Evolutionary conservation across 2,797 vertebrate species (phyloP), one percentile per base, ranked within the genome.

Genomic region (Tauraco hartlaubi): DNA sequence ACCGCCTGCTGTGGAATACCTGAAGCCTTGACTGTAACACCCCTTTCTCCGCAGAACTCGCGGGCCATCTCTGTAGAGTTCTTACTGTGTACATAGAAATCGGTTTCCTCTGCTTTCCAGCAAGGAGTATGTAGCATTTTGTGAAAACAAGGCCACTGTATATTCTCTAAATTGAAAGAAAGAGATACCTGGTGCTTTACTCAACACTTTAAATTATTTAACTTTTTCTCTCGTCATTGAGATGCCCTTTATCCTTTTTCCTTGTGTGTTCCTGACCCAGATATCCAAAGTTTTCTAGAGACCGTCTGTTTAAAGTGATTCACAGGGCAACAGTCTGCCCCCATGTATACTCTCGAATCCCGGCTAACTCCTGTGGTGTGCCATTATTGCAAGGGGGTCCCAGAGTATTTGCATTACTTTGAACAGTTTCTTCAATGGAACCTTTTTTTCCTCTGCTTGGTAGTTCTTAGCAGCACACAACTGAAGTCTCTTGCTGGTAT

Each of bases 1-100:
- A 93, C 95, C 93, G 93, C 95, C 92, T 97, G 94, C 94, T 95
- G 94, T 95, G 96, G 96, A 93, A 96, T 96, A 95, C 96, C 94
- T 55, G 88, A 97, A 96, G 96, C 95, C 96, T 97, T 96, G 95
- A 96, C 95, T 95, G 90, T 96, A 95, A 93, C 95, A 92, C 48
- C 51, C 91, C 49, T 82, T 73, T 72, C 71, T 91, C 72, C 12
- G 25, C 91, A 69, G 88, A 95, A 29, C 72, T 92, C 79, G 0
- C 26, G 12, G 90, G 79, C 69, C 72, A 84, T 95, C 91, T 94
- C 94, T 88, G 56, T 69, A 58, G 85, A 85, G 85, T 94, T 85
- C 85, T 74, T 85, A 74, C 91, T 94, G 90, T 92, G 85, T 68
- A 48, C 62, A 75, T 54, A 35, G 91, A 92, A 95, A 89, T 95